phyloP scores from a whole-genome alignment of 2,888 invertebrate species.

The Chaetogeoica ovagalla region DNA sequence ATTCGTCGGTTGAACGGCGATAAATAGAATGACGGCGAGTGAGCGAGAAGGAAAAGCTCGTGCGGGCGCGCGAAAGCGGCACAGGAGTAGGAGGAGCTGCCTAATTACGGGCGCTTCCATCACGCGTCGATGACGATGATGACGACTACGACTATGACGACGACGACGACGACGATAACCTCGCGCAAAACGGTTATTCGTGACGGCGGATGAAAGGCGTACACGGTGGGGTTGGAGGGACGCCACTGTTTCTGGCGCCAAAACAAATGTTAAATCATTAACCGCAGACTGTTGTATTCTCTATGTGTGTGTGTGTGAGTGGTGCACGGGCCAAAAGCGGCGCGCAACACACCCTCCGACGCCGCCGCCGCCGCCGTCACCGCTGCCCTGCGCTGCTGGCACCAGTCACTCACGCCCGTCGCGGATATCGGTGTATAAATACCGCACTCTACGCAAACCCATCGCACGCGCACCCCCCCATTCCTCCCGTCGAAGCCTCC shows the following conservation, averaged over 20 bases:
- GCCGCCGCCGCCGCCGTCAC: neutral
- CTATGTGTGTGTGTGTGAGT: too few species aligned
- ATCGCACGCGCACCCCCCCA: too few species aligned
- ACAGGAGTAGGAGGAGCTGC: neutral
- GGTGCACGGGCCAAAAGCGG: constrained; percentile 2
- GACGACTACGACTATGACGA: neutral
- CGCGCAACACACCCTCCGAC: neutral
- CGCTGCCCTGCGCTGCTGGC: neutral
- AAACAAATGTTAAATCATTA: constrained; percentile 53
- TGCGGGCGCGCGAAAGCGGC: neutral
- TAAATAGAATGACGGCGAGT: too few species aligned
- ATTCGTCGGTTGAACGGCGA: neutral
- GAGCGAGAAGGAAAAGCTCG: too few species aligned
- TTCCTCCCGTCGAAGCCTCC: too few species aligned
- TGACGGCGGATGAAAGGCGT: neutral
- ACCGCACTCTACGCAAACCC: too few species aligned
- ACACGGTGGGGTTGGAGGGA: neutral
- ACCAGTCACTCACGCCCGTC: constrained; percentile 23
- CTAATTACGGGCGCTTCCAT: constrained; percentile 39
- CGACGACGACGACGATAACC: neutral
- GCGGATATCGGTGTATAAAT: too few species aligned
- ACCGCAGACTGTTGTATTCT: constrained; percentile 33
- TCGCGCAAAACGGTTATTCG: neutral
- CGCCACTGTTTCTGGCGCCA: constrained; percentile 48
- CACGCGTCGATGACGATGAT: neutral